phyloP scores from a whole-genome alignment of 2,797 vertebrate species.

The Argyrosomus regius region DNA sequence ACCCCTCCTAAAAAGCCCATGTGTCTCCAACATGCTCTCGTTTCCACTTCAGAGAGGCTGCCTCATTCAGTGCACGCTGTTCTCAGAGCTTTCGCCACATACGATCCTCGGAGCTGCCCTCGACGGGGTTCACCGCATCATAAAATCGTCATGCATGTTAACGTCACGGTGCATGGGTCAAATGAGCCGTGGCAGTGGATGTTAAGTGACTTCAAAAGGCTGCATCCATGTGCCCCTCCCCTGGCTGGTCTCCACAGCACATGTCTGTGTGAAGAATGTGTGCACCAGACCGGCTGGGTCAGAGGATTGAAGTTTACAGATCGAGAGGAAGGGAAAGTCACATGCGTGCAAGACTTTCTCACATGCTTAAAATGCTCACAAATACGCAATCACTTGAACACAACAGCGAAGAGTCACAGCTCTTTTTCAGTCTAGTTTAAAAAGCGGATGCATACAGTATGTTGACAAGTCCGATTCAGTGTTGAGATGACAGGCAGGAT shows the following conservation, averaged over 20 bases:
- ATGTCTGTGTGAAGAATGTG: constrained; percentile 54
- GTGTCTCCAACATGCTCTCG: constrained; percentile 41
- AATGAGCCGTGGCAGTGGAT: constrained; percentile 71
- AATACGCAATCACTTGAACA: constrained; percentile 5
- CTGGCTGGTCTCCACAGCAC: constrained; percentile 27
- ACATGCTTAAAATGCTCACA: background rate
- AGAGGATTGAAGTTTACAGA: constrained; percentile 40
- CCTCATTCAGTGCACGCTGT: constrained; percentile 16
- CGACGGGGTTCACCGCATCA: constrained; percentile 56
- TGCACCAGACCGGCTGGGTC: constrained; percentile 34
- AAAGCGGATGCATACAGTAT: constrained; percentile 30
- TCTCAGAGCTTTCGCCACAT: constrained; percentile 29
- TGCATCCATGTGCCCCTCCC: background rate
- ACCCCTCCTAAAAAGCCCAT: constrained; percentile 31
- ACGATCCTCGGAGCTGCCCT: constrained; percentile 25
- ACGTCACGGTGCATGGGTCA: constrained; percentile 60
- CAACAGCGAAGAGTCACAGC: background rate
- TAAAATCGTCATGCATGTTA: constrained; percentile 72
- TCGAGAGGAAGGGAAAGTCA: constrained; percentile 26
- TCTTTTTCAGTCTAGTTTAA: constrained; percentile 27
- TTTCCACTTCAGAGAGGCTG: constrained; percentile 29
- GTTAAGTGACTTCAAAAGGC: constrained; percentile 74
- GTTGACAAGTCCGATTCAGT: constrained; percentile 55
- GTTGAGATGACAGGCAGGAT: constrained; percentile 66
- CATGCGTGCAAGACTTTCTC: constrained; percentile 19